Conservation (phyloP, 1,140 invertebrate species). For the Caerostris darwini region DNA sequence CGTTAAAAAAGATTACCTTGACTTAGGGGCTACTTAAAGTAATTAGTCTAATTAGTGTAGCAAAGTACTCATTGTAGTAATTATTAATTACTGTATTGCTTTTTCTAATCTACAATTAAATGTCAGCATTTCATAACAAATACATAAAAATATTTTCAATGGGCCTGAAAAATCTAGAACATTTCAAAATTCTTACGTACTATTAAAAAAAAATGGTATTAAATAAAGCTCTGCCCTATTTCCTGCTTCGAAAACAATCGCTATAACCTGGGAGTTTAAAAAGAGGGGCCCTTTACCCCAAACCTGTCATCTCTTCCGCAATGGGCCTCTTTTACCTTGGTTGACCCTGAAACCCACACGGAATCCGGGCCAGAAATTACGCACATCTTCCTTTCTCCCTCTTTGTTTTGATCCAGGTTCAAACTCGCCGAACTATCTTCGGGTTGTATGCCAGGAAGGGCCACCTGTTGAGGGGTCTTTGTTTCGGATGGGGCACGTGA, state of each 20-base stretch:
- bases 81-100: too few species aligned
- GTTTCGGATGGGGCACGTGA: neutral
- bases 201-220: too few species aligned
- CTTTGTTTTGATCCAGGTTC: neutral
- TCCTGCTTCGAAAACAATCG: neutral
- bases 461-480: neutral
- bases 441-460: neutral
- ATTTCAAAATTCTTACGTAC: neutral
- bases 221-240: neutral
- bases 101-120: too few species aligned
- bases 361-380: neutral
- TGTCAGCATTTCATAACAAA: too few species aligned
- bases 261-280: neutral
- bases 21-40: too few species aligned
- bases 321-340: slow-evolving; percentile 19
- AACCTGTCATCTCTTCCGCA: slow-evolving; percentile 11
- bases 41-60: too few species aligned
- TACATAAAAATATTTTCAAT: too few species aligned
- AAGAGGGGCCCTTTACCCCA: neutral
- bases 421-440: neutral
- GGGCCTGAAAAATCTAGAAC: neutral
- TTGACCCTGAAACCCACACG: neutral
- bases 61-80: too few species aligned
- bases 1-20: too few species aligned
- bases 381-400: neutral